Evolutionary conservation across 1,140 invertebrate species (phyloP).

Genomic region (Scylla paramamosain): DNA sequence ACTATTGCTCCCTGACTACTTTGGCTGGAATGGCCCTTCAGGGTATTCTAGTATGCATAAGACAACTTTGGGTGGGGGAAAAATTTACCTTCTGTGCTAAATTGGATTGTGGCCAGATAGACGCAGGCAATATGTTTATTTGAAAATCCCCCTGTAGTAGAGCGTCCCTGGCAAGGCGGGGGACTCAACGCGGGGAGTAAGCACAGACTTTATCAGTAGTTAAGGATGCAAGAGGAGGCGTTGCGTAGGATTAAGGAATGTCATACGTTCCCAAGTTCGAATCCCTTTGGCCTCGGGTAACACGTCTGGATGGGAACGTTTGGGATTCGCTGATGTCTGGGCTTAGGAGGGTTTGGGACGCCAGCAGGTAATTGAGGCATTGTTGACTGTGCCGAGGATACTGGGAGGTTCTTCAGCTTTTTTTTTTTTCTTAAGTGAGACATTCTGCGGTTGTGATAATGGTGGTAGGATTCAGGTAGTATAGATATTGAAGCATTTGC

Average conservation of each 20-base stretch:
- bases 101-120: conserved; percentile 77
- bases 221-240: conserved; percentile 69
- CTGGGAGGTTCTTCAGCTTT: background rate
- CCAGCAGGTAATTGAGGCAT: conserved; percentile 29
- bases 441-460: background rate
- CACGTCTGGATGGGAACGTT: conserved; percentile 39
- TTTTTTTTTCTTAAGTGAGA: background rate
- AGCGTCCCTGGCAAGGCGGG: background rate
- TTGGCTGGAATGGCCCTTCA: conserved; percentile 65
- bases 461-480: background rate
- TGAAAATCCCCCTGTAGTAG: conserved; percentile 58
- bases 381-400: conserved; percentile 13
- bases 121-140: conserved; percentile 75
- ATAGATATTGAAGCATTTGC: background rate
- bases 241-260: conserved; percentile 69
- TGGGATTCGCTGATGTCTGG: conserved; percentile 29
- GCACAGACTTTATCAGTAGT: conserved; percentile 66
- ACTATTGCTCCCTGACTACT: conserved; percentile 74
- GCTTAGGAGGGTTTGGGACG: background rate
- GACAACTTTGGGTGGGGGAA: conserved; percentile 75
- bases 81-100: conserved; percentile 76
- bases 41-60: conserved; percentile 77
- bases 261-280: conserved; percentile 72
- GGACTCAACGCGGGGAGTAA: conserved; percentile 22
- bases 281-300: conserved; percentile 54